Conservation (phyloP, 2,888 invertebrate species). For the Macrosoma leucophasiata region DNA sequence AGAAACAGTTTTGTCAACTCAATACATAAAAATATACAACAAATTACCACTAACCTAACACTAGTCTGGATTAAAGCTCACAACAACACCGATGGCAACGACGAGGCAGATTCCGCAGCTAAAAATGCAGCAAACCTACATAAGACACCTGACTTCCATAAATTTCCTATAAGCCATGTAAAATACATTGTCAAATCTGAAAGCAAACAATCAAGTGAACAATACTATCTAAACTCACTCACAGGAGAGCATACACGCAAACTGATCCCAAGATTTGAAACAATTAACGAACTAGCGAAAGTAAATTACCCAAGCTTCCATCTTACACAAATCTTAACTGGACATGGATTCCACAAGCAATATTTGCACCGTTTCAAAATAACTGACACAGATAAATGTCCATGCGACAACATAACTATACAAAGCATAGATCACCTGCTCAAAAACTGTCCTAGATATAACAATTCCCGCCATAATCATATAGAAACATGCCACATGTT, state of each 20-base stretch:
- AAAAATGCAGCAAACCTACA: conserved; percentile 9
- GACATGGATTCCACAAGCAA: conserved; percentile 14
- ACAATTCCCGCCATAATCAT: background rate
- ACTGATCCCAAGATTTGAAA: background rate
- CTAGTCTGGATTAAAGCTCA: conserved; percentile 12
- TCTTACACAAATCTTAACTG: conserved; percentile 8
- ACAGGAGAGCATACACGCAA: background rate
- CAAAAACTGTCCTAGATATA: conserved; percentile 8
- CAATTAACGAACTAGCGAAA: background rate
- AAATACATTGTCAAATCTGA: conserved; percentile 1
- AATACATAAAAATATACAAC: conserved; percentile 2
- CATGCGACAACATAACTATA: conserved; percentile 4
- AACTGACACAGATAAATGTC: conserved; percentile 7
- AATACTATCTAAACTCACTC: background rate
- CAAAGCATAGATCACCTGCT: conserved; percentile 12
- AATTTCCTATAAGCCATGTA: conserved; percentile 11
- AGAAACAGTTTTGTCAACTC: background rate
- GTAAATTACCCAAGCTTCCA: conserved; percentile 5
- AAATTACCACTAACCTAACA: background rate
- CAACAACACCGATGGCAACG: conserved; percentile 11
- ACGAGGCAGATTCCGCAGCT: conserved; percentile 10
- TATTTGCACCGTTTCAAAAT: conserved; percentile 15
- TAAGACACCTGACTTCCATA: conserved; percentile 1
- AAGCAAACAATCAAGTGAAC: background rate
- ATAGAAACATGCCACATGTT: background rate